Base-by-base conservation (phyloP, 2,888 invertebrate genomes). In the Holacanthella duospinosa region DNA sequence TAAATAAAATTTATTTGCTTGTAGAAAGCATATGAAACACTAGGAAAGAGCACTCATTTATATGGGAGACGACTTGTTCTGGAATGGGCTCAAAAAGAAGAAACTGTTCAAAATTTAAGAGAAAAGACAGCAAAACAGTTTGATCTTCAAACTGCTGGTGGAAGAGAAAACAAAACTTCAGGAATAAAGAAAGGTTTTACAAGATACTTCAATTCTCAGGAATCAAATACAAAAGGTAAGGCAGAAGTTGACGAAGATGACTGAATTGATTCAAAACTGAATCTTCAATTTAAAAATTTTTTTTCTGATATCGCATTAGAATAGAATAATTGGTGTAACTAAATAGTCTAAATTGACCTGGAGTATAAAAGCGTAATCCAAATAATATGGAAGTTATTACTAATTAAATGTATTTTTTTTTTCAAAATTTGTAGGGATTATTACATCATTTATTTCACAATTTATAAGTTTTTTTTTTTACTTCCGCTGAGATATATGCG, bases 41-140 rank as follows among this genome's bases (percentile, higher is more conserved):
- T 96, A n/a, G 86, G 89, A 73, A 91, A 91, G 77, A 95, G 95
- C 74, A 97, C 97, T 61, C 99, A 99, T 83, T 87, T 99, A 78
- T 97, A 93, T 78, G 97, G 97, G 1, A 83, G 97, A 70, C 83
- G 96, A 62, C 80, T 99, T 74, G 95, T 94, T 0, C 79, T 99
- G 65, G 96, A 99, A 80, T 99, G 97, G 97, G 93, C 94, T 0
- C 83, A 88, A 63, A 75, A 76, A 29, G 85, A 85, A 43, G 88
- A 89, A 75, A 84, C 85, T 67, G 82, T 96, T 6, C 86, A 86
- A 19, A 83, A 87, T 67, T 79, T 96, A 64, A 82, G 95, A 66
- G 90, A 89, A 79, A 84, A 92, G 74, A 92, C 93, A 0, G 91
- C 92, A 0, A 82, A 86, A 75, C 82, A 83, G 74, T 85, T 83